Base-by-base conservation (phyloP, 1,140 invertebrate genomes). In the Drosophila mayri region DNA sequence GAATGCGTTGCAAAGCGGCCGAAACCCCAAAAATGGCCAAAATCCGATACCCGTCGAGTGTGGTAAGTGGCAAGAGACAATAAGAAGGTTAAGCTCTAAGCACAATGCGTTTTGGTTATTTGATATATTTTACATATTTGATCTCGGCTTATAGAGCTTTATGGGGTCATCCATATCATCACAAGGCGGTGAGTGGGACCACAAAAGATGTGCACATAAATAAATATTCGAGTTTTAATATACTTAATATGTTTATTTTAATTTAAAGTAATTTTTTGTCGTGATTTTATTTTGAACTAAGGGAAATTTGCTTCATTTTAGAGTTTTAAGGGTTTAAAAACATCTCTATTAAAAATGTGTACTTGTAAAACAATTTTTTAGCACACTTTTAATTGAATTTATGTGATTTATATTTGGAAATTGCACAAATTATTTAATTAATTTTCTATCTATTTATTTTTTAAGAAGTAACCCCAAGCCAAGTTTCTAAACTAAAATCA, bases 21-120 rank as follows among this genome's bases (percentile, higher is more conserved):
- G 44, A 25, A 43, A 44, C 40, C 63, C 66, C 52, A 38, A 55
- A 54, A 58, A 66, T 64, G 54, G 61, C 64, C 57, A 70, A 68
- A 60, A 54, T 47, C 14, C 37, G 37, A 71, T 41, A 28, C 65
- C 35, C 52, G 12, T n/a, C 18, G 28, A 49, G 41, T 84, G 74
- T 85, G 82, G 82, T 76, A 82, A 86, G 70, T 79, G 83, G 83
- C 83, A 72, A 38, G 57, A 57, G 62, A 87, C 79, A 86, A 83
- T 79, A 65, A 79, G 83, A 86, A 87, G 82, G 82, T 86, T 86
- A 87, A 86, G 49, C 49, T 38, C 41, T 43, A 14, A 49, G 73
- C 68, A 65, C 59, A 77, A 80, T 76, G 44, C 65, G 55, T 67
- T 67, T 78, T 38, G 44, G 49, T 49, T 58, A 76, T 79, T 79